Base-by-base conservation (phyloP, 2,888 invertebrate species). In the Hylaea fasciaria region DNA sequence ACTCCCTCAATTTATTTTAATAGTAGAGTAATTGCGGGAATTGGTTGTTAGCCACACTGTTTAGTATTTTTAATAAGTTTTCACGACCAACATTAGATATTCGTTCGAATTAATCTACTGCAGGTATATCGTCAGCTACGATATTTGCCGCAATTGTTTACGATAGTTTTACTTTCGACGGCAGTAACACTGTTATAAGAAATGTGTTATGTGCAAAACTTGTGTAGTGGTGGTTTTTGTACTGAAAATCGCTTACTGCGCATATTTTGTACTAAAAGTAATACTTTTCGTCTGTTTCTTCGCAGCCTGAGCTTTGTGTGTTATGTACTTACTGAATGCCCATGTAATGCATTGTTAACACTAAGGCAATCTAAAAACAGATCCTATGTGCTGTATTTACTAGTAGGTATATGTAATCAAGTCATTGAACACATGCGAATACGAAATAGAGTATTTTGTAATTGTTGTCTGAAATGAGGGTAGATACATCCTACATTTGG, bases 281-380 rank as follows among this genome's bases (percentile, higher is more conserved):
- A 3, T 14, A 39, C 66, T 60, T 78, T 69, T 77, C 80, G 10
- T 12, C 37, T 37, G n/a, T 10, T 12, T 12, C 37, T 12, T n/a
- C 35, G 11, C 9, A 35, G 3, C 11, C 35, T 35, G 35, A 35
- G 11, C 5, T 35, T 3, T 35, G 9, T 41, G 76, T 81, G 74
- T 76, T 74, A 80, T 81, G 87, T 87, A 87, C 87, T 22, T 22
- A 22, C 86, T 88, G 87, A 83, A 75, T 77, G 75, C 77, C 22
- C n/a, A n/a, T n/a, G n/a, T n/a, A n/a, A n/a, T n/a, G n/a, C n/a
- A n/a, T n/a, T n/a, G 22, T 22, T 5, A 3, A 22, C 22, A 22
- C 22, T 2, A 22, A 22, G 22, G 2, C 22, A 22, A 22, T 22
- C 22, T 22, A 5, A 22, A 22, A 22, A 22, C 22, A 22, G 22